Conservation (phyloP, 2,797 vertebrate species). For the Danio jaintianensis region DNA sequence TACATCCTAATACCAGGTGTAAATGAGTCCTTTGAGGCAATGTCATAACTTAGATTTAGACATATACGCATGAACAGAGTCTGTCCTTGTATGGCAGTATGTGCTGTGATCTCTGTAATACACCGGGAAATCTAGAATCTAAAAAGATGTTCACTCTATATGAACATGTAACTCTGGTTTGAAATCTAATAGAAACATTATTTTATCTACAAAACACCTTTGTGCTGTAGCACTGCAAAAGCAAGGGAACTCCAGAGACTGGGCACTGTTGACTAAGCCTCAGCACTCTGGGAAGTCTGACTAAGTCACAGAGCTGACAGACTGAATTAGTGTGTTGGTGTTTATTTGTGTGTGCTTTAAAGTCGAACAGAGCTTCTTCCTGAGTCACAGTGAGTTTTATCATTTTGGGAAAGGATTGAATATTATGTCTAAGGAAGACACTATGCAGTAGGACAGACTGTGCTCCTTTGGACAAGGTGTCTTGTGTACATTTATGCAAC, state of each 20-base stretch:
- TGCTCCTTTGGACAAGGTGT: slow-evolving; percentile 12
- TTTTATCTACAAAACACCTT: slow-evolving; percentile 11
- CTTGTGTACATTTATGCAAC: slow-evolving; percentile 31
- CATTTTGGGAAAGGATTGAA: slow-evolving; percentile 30
- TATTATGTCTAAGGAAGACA: slow-evolving; percentile 13
- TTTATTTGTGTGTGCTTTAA: slow-evolving; percentile 43
- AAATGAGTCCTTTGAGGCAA: too few species aligned
- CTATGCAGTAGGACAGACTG: neutral
- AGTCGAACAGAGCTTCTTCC: slow-evolving; percentile 41
- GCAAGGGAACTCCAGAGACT: slow-evolving; percentile 26
- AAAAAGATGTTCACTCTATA: slow-evolving; percentile 2
- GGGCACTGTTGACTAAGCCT: slow-evolving; percentile 43
- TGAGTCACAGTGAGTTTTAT: slow-evolving; percentile 40
- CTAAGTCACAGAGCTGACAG: slow-evolving; percentile 44
- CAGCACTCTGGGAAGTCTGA: slow-evolving; percentile 40
- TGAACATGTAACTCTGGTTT: neutral
- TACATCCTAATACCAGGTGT: too few species aligned
- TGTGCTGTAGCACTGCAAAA: slow-evolving; percentile 22
- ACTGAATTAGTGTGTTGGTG: slow-evolving; percentile 35
- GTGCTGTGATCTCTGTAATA: neutral
- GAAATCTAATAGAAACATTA: slow-evolving; percentile 8
- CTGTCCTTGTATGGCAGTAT: neutral
- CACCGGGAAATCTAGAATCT: neutral
- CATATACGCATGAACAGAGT: neutral
- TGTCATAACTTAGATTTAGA: too few species aligned